Percentiles rank a stretch among this genome's conserved stretches.
Conservation (phyloP, 2,113 vertebrate genomes). For the Ardeotis arabs region DNA sequence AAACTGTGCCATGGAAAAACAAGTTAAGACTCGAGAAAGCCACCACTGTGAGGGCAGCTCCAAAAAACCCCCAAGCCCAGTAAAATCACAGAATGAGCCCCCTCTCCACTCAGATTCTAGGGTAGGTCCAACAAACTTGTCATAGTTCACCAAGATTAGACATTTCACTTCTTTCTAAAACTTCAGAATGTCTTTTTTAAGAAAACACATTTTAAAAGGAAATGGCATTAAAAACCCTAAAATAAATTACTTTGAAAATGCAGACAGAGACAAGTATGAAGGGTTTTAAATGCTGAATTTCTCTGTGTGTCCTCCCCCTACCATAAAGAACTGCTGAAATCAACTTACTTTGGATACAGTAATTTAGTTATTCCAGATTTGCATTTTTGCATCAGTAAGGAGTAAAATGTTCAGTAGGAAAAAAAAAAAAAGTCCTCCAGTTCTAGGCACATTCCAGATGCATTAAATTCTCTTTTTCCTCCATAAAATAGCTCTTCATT, state of each 20-base stretch:
- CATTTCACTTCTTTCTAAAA: not conserved
- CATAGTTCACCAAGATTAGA: not conserved
- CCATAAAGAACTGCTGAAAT: not conserved
- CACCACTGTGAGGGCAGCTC: not conserved
- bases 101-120: not conserved
- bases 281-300: not conserved
- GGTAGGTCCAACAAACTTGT: not conserved
- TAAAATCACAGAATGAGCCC: not conserved
- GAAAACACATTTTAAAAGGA: not conserved
- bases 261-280: not conserved
- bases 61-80: not conserved
- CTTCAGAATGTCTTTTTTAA: not conserved
- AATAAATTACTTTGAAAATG: not conserved
- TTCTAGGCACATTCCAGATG: not conserved
- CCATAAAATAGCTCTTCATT: not conserved
- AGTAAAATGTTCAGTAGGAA: not conserved
- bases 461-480: not conserved
- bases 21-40: not conserved
- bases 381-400: not conserved
- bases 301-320: not conserved
- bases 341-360: not conserved
- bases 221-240: not conserved
- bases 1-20: slow-evolving; percentile 14
- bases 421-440: not conserved
- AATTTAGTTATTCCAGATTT: not conserved